These are phyloP conservation scores for Creontiades dilutus DNA, from an alignment of 2,888 invertebrate species.

Conservation along the genomic window DNA sequence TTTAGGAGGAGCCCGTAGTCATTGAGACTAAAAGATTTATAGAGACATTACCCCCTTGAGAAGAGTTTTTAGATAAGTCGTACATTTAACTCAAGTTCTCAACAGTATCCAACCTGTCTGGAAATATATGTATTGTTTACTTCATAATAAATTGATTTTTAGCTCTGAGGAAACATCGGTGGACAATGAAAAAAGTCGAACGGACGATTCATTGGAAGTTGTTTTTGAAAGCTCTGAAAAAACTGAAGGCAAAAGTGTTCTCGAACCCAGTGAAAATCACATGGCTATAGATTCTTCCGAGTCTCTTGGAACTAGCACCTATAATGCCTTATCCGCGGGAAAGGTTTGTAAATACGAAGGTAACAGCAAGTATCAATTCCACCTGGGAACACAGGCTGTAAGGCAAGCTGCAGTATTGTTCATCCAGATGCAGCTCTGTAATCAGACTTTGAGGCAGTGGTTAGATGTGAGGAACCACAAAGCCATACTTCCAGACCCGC, in stretches of 20 bases:
- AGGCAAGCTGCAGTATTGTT: slow-evolving; percentile 83
- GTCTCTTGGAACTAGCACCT: slow-evolving; percentile 15
- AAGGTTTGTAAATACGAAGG: slow-evolving; percentile 63
- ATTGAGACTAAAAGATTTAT: no score
- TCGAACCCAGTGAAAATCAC: not conserved
- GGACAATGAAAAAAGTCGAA: slow-evolving; percentile 35
- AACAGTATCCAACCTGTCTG: no score
- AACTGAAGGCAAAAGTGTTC: not conserved
- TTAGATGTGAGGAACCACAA: slow-evolving; percentile 82
- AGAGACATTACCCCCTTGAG: no score
- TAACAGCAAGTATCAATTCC: slow-evolving; percentile 14
- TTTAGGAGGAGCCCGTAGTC: no score
- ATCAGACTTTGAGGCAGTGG: slow-evolving; percentile 88
- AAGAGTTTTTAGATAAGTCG: no score
- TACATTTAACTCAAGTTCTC: no score
- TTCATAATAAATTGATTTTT: not conserved
- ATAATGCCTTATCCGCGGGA: not conserved
- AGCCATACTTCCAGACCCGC: not conserved
- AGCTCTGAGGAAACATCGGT: slow-evolving; percentile 56
- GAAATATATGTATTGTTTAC: no score
- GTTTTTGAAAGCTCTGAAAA: slow-evolving; percentile 72
- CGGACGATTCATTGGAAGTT: slow-evolving; percentile 74
- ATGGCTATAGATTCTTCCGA: slow-evolving; percentile 12
- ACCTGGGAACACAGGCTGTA: slow-evolving; percentile 76
- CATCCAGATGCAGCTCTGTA: slow-evolving; percentile 91